Evolutionary conservation across 2,113 vertebrate genomes (phyloP).

Genomic region (Notiomystis cincta): DNA sequence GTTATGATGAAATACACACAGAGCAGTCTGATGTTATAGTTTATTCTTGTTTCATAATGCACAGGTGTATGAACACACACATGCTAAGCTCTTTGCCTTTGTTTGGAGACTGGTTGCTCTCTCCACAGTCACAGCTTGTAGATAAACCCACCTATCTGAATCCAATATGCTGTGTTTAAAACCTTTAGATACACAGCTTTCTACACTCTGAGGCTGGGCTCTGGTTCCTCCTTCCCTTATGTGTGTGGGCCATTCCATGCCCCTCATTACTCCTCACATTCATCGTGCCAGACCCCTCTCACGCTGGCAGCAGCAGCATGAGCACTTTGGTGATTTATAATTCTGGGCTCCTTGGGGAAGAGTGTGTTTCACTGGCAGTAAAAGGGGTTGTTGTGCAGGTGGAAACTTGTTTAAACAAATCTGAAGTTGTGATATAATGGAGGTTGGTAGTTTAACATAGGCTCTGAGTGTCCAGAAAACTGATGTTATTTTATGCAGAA

Average conservation of each 20-base stretch:
- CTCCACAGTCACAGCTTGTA: not conserved
- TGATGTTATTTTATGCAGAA: not conserved
- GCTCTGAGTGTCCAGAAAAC: constrained; percentile 1
- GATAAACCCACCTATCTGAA: not conserved
- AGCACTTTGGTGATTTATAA: constrained; percentile 37
- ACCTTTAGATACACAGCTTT: not conserved
- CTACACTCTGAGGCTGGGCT: not conserved
- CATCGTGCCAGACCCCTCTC: constrained; percentile 28
- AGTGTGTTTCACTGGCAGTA: constrained; percentile 23
- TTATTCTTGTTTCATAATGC: not conserved
- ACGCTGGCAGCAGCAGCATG: constrained; percentile 30
- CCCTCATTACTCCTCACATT: constrained; percentile 48
- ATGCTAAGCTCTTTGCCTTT: not conserved
- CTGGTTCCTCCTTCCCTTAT: not conserved
- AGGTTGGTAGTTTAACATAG: constrained; percentile 18
- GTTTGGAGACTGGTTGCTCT: not conserved
- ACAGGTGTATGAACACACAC: not conserved
- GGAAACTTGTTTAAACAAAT: constrained; percentile 62
- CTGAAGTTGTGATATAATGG: constrained; percentile 27
- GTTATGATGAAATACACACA: not conserved
- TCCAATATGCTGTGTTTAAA: not conserved
- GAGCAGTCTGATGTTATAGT: not conserved
- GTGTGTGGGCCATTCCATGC: constrained; percentile 52
- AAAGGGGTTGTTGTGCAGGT: constrained; percentile 58
- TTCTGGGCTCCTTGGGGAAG: constrained; percentile 15